Conservation (phyloP, 2,113 vertebrate genomes). For the Psammodynastes pulverulentus region DNA sequence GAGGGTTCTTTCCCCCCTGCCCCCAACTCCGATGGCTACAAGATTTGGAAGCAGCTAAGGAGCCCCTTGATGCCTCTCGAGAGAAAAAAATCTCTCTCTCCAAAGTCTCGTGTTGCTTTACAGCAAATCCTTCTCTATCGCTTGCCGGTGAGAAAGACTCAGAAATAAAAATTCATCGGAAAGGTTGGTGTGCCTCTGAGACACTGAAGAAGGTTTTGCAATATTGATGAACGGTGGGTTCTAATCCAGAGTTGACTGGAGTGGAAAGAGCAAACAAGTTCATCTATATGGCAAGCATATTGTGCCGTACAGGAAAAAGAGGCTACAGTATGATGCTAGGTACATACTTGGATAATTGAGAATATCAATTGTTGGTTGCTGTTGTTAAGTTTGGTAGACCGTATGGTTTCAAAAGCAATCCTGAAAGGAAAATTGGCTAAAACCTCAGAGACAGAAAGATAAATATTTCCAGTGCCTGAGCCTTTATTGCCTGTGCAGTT, state of each 20-base stretch:
- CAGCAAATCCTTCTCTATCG: neutral
- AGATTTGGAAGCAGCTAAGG: slow-evolving; percentile 3
- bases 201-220: neutral
- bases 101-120: neutral
- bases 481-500: neutral
- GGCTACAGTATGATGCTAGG: neutral
- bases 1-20: neutral
- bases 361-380: neutral
- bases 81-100: neutral
- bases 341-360: neutral
- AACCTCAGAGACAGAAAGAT: neutral
- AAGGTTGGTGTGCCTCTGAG: neutral
- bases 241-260: neutral
- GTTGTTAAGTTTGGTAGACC: neutral
- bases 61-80: neutral
- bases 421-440: neutral
- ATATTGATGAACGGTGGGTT: neutral
- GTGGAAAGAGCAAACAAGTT: neutral
- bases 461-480: neutral
- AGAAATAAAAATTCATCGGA: neutral
- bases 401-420: neutral
- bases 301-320: neutral
- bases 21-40: neutral
- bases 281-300: neutral
- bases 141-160: neutral